Conservation (phyloP, 92 coral and sea anemone genomes). For the Chrysogorgia sp. region DNA sequence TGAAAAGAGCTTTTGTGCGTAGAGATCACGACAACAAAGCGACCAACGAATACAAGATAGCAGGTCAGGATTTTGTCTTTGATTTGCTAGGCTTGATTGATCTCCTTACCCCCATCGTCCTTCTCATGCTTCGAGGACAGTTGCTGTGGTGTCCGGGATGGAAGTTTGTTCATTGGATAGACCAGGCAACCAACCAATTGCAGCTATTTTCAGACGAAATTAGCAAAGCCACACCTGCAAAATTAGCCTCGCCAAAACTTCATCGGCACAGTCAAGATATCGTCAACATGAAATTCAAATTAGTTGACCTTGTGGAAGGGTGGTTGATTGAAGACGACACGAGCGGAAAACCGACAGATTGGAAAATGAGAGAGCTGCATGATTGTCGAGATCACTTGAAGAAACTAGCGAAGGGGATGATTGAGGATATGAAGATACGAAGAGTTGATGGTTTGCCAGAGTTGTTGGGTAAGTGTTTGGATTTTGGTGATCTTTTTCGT, state of each 20-base stretch:
- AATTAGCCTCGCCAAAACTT: slow-evolving; percentile 7
- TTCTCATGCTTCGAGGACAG: slow-evolving; percentile 34
- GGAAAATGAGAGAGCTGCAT: slow-evolving; percentile 47
- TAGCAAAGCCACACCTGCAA: slow-evolving; percentile 2
- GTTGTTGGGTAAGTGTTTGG: slow-evolving; percentile 7
- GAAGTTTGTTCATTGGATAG: slow-evolving; percentile 23
- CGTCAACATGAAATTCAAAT: slow-evolving; percentile 28
- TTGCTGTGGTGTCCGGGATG: slow-evolving; percentile 12
- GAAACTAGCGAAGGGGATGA: slow-evolving; percentile 37
- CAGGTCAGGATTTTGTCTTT: slow-evolving; percentile 25
- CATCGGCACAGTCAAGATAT: slow-evolving; percentile 17
- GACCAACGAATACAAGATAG: slow-evolving; percentile 1
- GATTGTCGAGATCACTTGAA: slow-evolving; percentile 43
- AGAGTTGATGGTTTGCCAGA: slow-evolving; percentile 20
- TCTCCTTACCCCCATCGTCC: not conserved
- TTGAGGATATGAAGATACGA: not conserved
- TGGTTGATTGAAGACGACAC: slow-evolving; percentile 38
- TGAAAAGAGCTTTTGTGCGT: not conserved
- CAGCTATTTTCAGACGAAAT: slow-evolving; percentile 8
- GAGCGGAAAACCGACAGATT: slow-evolving; percentile 37
- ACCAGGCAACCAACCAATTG: slow-evolving; percentile 17
- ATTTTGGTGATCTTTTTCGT: slow-evolving; percentile 42
- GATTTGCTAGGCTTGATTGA: slow-evolving; percentile 8
- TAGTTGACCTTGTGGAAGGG: slow-evolving; percentile 44
- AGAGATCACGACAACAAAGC: slow-evolving; percentile 28